phyloP scores from a whole-genome alignment of 23 tunicate genomes.

The Trididemnum nubilum region DNA sequence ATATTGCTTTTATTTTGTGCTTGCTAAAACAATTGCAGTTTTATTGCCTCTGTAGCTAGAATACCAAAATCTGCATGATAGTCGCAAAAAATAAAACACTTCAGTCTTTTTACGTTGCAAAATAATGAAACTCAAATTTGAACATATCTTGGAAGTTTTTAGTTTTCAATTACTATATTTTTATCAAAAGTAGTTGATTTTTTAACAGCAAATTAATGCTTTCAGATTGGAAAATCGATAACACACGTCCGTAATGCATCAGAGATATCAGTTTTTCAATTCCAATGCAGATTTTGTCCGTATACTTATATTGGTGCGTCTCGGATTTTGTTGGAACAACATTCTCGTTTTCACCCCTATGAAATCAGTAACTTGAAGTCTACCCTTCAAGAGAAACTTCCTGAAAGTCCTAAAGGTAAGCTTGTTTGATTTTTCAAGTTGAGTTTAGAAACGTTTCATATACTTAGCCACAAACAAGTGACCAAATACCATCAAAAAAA shows the following conservation, averaged over 20 bases:
- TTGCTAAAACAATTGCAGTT: too few relatives aligned
- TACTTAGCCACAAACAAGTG: too few relatives aligned
- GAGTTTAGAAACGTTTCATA: conserved; percentile 8
- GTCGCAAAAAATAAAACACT: too few relatives aligned
- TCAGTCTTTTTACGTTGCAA: too few relatives aligned
- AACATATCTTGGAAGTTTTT: too few relatives aligned
- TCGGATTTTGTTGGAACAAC: conserved; percentile 71
- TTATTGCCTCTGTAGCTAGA: too few relatives aligned
- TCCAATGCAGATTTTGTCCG: conserved; percentile 74
- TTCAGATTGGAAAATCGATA: conserved; percentile 55
- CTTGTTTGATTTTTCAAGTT: not conserved
- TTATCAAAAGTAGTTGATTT: too few relatives aligned
- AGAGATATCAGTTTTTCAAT: conserved; percentile 55
- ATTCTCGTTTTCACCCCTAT: conserved; percentile 49
- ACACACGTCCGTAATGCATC: conserved; percentile 30
- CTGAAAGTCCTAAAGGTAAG: conserved; percentile 14
- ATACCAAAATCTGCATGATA: too few relatives aligned
- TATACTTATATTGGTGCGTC: conserved; percentile 65
- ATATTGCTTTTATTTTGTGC: not conserved
- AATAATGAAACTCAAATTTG: too few relatives aligned
- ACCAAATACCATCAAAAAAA: too few relatives aligned
- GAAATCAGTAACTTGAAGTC: conserved; percentile 54
- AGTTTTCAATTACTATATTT: too few relatives aligned
- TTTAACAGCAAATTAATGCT: too few relatives aligned
- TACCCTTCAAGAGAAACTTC: not conserved